These are phyloP conservation scores for Mormyrops attenuatus DNA, from an alignment of 2,797 vertebrate genomes.

Conservation along the genomic window DNA sequence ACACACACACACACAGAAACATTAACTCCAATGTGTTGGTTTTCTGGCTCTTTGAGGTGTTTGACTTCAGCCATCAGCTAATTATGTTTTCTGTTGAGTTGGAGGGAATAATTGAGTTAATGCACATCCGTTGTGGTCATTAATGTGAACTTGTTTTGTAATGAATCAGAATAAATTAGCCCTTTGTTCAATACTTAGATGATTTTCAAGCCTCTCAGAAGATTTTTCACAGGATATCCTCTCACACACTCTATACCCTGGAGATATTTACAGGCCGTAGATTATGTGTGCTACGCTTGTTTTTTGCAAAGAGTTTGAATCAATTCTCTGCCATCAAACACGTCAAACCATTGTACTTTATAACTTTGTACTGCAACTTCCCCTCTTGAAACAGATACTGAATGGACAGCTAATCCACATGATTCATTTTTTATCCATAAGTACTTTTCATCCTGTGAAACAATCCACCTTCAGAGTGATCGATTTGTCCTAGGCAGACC, in stretches of 20 bases:
- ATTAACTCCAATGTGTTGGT: background rate
- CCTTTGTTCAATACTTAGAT: background rate
- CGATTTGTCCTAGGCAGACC: background rate
- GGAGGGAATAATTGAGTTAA: slow-evolving; percentile 23
- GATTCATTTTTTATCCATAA: background rate
- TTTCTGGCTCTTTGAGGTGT: slow-evolving; percentile 14
- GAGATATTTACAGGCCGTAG: background rate
- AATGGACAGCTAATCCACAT: background rate
- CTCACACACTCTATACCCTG: background rate
- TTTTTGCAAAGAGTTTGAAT: background rate
- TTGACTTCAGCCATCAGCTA: slow-evolving; percentile 38
- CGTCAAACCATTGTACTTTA: background rate
- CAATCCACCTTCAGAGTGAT: background rate
- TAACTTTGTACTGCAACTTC: background rate
- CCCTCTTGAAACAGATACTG: background rate
- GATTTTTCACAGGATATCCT: background rate
- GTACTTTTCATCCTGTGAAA: background rate
- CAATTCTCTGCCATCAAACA: background rate
- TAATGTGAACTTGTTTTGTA: slow-evolving; percentile 35
- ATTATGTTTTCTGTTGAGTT: slow-evolving; percentile 31
- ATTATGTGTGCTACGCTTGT: background rate
- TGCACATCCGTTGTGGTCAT: slow-evolving; percentile 32
- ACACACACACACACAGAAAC: background rate
- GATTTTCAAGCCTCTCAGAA: background rate
- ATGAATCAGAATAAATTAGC: slow-evolving; percentile 32